A percentile compares a stretch with the other conserved stretches of the same genome.
Conservation (phyloP, 2,888 invertebrate species). For the Ditylenchus weischeri region DNA sequence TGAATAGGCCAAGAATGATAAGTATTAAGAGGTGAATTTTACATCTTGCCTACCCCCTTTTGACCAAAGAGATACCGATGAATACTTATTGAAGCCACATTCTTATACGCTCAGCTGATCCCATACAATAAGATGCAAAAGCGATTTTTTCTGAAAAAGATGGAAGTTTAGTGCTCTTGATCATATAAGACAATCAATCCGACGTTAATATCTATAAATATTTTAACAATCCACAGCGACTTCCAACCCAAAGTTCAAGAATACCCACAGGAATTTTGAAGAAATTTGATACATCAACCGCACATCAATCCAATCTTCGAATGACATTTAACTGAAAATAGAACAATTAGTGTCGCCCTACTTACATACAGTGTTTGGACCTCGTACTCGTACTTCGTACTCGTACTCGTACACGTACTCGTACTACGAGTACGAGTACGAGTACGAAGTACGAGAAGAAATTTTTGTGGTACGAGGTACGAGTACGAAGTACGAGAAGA, state of each 20-base stretch:
- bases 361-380: too few species aligned
- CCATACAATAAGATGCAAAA: conserved; percentile 38
- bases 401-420: too few species aligned
- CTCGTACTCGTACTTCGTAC: too few species aligned
- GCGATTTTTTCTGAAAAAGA: conserved; percentile 24
- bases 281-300: conserved; percentile 10
- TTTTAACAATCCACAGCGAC: background rate
- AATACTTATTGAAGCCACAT: background rate
- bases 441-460: too few species aligned
- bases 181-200: too few species aligned
- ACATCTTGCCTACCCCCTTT: background rate
- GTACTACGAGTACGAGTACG: too few species aligned
- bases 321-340: conserved; percentile 26
- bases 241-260: conserved; percentile 1
- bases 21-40: background rate
- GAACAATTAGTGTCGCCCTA: too few species aligned
- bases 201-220: background rate
- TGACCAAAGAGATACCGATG: background rate
- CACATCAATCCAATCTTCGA: conserved; percentile 11
- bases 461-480: too few species aligned
- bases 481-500: too few species aligned
- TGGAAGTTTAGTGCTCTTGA: too few species aligned
- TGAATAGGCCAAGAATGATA: background rate
- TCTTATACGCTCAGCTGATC: background rate
- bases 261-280: conserved; percentile 25